phyloP scores from a whole-genome alignment of 2,113 vertebrate species.

The Actinemys pallida region DNA sequence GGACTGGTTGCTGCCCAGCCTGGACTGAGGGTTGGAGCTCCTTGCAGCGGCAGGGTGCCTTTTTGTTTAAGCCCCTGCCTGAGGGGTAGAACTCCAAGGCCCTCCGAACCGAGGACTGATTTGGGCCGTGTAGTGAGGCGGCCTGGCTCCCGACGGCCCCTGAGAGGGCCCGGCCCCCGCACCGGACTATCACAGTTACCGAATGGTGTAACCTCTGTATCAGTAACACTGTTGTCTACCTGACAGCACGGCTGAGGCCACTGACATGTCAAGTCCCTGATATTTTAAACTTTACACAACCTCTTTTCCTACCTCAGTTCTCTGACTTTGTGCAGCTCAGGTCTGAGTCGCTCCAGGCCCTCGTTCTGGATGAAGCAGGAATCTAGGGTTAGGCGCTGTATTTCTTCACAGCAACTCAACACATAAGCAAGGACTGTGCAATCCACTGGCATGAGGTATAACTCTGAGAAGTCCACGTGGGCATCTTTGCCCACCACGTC shows the following conservation, averaged over 20 bases:
- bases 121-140: no score
- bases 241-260: background rate
- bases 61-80: no score
- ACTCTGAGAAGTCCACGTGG: slow-evolving; percentile 39
- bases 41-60: no score
- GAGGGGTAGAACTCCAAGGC: no score
- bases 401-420: slow-evolving; percentile 43
- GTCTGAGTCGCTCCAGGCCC: background rate
- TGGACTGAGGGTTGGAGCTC: no score
- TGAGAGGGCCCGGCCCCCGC: no score
- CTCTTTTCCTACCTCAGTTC: background rate
- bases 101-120: no score
- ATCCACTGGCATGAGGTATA: slow-evolving; percentile 59
- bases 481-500: slow-evolving; percentile 27
- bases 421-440: slow-evolving; percentile 74
- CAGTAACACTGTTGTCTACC: background rate
- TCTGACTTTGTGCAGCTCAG: background rate
- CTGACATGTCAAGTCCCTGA: background rate
- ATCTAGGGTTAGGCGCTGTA: slow-evolving; percentile 65
- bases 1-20: no score
- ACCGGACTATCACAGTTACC: no score
- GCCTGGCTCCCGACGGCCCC: no score
- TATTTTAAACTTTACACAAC: background rate
- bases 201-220: background rate
- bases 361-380: background rate